Conservation (phyloP, 2,888 invertebrate genomes). For the Cyclophora albipunctata region DNA sequence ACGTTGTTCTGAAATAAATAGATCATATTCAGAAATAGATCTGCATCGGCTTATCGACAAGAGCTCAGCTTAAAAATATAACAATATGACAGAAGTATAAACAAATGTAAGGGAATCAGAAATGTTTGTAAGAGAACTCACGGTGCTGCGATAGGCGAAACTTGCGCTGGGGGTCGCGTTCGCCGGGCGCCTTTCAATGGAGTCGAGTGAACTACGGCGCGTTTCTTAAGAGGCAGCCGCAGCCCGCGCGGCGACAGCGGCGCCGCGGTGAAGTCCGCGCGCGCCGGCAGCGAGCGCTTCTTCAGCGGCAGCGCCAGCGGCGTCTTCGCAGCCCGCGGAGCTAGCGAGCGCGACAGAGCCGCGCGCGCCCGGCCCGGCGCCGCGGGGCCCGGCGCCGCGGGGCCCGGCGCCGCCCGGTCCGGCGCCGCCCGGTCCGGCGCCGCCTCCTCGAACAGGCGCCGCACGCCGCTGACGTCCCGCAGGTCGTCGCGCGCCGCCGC, state of each 20-base stretch:
- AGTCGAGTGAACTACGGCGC: slow-evolving; percentile 50
- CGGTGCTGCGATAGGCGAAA: slow-evolving; percentile 45
- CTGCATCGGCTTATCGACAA: background rate
- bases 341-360: slow-evolving; percentile 42
- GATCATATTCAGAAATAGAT: background rate
- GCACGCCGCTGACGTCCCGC: slow-evolving; percentile 51
- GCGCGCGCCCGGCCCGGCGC: slow-evolving; percentile 39
- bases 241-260: slow-evolving; percentile 42
- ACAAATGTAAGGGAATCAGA: background rate
- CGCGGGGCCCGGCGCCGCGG: background rate
- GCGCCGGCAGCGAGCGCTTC: slow-evolving; percentile 36
- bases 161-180: slow-evolving; percentile 31
- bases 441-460: slow-evolving; percentile 33
- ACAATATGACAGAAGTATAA: background rate
- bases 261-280: slow-evolving; percentile 37
- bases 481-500: slow-evolving; percentile 44
- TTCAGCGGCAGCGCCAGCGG: slow-evolving; percentile 39
- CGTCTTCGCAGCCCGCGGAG: slow-evolving; percentile 39
- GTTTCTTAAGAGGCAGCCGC: slow-evolving; percentile 48
- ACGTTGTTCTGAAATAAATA: too few species aligned
- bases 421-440: background rate
- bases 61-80: background rate
- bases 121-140: slow-evolving; percentile 6
- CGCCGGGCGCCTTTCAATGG: slow-evolving; percentile 39
- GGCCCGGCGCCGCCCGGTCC: slow-evolving; percentile 44